Base-by-base conservation (phyloP, 2,797 vertebrate species). In the Balearica regulorum region DNA sequence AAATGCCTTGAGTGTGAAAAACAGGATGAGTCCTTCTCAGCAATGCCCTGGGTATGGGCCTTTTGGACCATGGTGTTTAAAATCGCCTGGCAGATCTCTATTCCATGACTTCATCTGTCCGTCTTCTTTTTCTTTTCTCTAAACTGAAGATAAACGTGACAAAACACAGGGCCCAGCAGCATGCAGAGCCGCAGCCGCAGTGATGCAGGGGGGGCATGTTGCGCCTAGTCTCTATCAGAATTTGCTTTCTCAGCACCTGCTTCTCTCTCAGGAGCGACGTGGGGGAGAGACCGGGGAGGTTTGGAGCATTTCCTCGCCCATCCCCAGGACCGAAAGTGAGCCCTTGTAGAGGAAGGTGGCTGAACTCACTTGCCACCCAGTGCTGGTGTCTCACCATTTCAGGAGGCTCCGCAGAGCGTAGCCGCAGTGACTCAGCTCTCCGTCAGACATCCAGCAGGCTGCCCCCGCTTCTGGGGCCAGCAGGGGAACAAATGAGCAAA, bases 311-410 rank as follows among this genome's bases (percentile, higher is more conserved):
- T 72, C 11, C 11, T 55, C 11, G 4, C 28, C 68, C 26, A 39
- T 33, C 20, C 13, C 39, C 48, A 60, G 39, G 41, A n/a, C 21
- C 21, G 33, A 41, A 14, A 26, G 13, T 2, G 31, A 71, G 13
- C 11, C 13, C 8, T 39, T 46, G 20, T 26, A 55, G 18, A 62
- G 39, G 10, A 41, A 2, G 25, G 49, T 16, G 9, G 49, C 77
- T 46, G 68, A 44, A 14, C 31, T 80, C 1, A 0, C 41, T 61
- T 0, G 0, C 37, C 82, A 76, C 79, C 83, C 3, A 1, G 55
- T 70, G 66, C 33, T 4, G 11, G 3, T 35, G 72, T 29, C 29
- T 82, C 51, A 26, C 26, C 4, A 1, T 37, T 66, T 35, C 5
- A 3, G 71, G 76, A 49, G 66, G 66, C n/a, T 94, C 66, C 0